Conservation (phyloP, 2,888 invertebrate species). For the Hirudinaria manillensis region DNA sequence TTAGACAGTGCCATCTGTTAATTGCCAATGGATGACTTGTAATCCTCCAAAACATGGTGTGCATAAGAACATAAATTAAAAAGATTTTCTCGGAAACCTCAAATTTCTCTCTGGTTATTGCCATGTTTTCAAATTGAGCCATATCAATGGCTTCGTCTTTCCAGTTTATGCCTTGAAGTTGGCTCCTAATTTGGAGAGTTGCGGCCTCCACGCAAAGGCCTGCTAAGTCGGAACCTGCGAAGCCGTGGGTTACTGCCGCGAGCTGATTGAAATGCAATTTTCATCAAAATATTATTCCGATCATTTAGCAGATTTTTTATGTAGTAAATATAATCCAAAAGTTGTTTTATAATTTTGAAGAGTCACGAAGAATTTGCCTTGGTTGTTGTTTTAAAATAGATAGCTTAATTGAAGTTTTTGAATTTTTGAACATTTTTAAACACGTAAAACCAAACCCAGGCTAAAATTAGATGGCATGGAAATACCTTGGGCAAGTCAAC, state of each 20-base stretch:
- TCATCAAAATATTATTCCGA: no score
- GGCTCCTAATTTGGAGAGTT: slow-evolving; percentile 96
- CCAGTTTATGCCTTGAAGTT: slow-evolving; percentile 98
- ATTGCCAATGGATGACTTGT: neutral
- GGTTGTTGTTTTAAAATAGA: no score
- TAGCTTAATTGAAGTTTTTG: no score
- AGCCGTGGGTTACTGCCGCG: slow-evolving; percentile 92
- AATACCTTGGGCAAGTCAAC: slow-evolving; percentile 18
- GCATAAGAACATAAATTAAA: neutral
- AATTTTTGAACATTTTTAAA: no score
- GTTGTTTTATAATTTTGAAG: no score
- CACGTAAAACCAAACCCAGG: no score
- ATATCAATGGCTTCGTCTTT: slow-evolving; percentile 99
- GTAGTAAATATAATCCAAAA: no score
- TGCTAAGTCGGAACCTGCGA: slow-evolving; percentile 96
- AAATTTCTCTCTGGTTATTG: slow-evolving; percentile 16
- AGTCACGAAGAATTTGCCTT: no score
- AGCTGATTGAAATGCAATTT: slow-evolving; percentile 39
- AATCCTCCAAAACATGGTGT: neutral
- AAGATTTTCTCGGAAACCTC: slow-evolving; percentile 10
- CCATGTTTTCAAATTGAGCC: slow-evolving; percentile 57
- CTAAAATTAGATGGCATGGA: no score
- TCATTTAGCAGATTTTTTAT: no score
- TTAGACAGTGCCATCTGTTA: neutral
- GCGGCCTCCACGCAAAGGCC: slow-evolving; percentile 98